Evolutionary conservation across 1,140 invertebrate genomes (phyloP).

Genomic region (Meloidogyne chitwoodi): DNA sequence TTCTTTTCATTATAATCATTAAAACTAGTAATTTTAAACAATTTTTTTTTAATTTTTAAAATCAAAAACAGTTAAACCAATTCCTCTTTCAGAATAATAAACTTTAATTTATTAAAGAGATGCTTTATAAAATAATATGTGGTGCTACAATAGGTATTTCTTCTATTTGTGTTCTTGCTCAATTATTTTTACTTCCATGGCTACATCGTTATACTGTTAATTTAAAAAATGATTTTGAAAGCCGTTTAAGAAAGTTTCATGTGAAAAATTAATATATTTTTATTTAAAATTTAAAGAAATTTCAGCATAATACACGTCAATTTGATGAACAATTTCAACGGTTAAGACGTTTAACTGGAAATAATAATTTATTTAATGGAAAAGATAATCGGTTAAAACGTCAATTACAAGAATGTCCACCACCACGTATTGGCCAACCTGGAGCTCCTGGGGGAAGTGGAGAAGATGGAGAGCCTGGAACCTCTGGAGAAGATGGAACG

Average conservation of each 20-base stretch:
- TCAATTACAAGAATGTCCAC: conserved; percentile 28
- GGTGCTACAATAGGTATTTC: conserved; percentile 21
- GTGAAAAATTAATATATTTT: conserved; percentile 3
- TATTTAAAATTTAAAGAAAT: not conserved
- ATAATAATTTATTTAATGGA: not conserved
- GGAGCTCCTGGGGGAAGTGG: conserved; percentile 20
- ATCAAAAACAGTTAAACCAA: not conserved
- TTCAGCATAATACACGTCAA: conserved; percentile 35
- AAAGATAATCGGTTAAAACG: not conserved
- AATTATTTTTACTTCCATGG: conserved; percentile 33
- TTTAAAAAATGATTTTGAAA: conserved; percentile 30
- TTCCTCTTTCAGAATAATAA: too few relatives aligned
- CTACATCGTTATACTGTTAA: conserved; percentile 25
- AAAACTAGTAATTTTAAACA: not conserved
- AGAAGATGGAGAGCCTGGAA: conserved; percentile 29
- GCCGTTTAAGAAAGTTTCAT: conserved; percentile 34
- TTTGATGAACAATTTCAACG: conserved; percentile 35
- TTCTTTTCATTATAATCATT: not conserved
- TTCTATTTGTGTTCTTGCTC: conserved; percentile 30
- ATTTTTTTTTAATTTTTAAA: not conserved
- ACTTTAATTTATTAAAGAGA: not conserved
- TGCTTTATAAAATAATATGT: conserved; percentile 34
- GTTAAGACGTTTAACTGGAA: conserved; percentile 18
- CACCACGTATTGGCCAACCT: conserved; percentile 19
- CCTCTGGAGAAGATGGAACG: conserved; percentile 21